These are phyloP conservation scores for Styela plicata DNA, from an alignment of 23 tunicate species.

Conservation along the genomic window DNA sequence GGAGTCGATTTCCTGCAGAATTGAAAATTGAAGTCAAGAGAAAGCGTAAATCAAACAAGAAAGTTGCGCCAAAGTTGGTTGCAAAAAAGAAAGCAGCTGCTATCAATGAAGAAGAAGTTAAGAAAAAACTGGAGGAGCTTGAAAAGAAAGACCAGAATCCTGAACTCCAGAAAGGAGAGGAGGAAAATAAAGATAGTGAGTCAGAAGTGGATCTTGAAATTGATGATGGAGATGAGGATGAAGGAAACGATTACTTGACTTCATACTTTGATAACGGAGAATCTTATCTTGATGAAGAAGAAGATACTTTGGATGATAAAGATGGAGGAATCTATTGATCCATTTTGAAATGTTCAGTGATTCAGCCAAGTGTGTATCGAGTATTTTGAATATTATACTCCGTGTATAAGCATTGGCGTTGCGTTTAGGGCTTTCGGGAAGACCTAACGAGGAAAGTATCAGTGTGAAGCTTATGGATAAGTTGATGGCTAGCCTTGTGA, in stretches of 20 bases:
- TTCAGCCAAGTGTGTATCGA: no score
- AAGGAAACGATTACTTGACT: conserved; percentile 71
- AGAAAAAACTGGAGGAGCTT: conserved; percentile 29
- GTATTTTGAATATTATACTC: no score
- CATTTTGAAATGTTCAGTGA: no score
- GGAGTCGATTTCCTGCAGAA: conserved; percentile 62
- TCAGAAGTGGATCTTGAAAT: conserved; percentile 60
- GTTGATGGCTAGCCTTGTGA: no score
- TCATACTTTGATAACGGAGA: conserved; percentile 89
- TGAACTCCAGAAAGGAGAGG: conserved; percentile 37
- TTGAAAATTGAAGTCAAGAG: conserved; percentile 46
- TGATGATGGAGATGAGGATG: conserved; percentile 75
- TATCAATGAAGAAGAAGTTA: conserved; percentile 22
- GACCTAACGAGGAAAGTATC: no score
- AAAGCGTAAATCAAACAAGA: conserved; percentile 9
- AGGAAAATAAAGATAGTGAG: conserved; percentile 38
- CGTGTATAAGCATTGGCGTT: no score
- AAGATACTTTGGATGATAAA: conserved; percentile 78
- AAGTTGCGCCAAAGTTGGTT: conserved; percentile 27
- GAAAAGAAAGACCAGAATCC: conserved; percentile 35
- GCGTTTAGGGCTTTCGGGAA: no score
- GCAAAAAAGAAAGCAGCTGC: conserved; percentile 36
- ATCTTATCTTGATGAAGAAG: conserved; percentile 80
- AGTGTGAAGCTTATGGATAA: no score
- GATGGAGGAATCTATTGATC: conserved; percentile 81